Conservation (phyloP, 2,888 invertebrate species). For the Axea sp. region DNA sequence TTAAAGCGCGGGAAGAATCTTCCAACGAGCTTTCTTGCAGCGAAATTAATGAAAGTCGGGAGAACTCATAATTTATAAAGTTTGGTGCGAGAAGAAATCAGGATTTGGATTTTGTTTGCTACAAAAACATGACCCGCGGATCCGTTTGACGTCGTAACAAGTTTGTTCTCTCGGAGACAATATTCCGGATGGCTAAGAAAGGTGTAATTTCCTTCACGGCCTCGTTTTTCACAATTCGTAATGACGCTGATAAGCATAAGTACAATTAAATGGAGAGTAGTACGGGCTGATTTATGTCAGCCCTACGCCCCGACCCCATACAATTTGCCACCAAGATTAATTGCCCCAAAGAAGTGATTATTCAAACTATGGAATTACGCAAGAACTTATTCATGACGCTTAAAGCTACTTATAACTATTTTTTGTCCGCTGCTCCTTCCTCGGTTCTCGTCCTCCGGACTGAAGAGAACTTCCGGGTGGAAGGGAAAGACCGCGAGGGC, state of each 20-base stretch:
- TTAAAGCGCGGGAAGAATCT: too few relatives aligned
- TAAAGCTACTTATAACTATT: slow-evolving; percentile 26
- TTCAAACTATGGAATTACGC: slow-evolving; percentile 20
- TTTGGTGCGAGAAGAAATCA: too few relatives aligned
- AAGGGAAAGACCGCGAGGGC: background rate
- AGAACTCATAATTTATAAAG: slow-evolving; percentile 1
- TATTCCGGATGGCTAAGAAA: slow-evolving; percentile 38
- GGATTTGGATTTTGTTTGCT: too few relatives aligned
- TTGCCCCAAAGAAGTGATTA: slow-evolving; percentile 43
- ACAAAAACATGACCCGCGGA: slow-evolving; percentile 47
- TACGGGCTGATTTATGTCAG: slow-evolving; percentile 62
- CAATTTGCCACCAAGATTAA: slow-evolving; percentile 56
- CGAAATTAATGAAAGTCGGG: too few relatives aligned
- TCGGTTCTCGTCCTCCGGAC: too few relatives aligned
- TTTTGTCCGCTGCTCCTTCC: background rate
- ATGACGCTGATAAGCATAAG: slow-evolving; percentile 66
- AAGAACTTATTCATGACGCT: slow-evolving; percentile 39
- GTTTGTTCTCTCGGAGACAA: slow-evolving; percentile 35
- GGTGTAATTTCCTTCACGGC: slow-evolving; percentile 59
- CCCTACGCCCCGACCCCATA: slow-evolving; percentile 49
- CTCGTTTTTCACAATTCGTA: slow-evolving; percentile 55
- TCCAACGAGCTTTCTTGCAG: too few relatives aligned
- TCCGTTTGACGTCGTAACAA: slow-evolving; percentile 37
- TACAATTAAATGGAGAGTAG: slow-evolving; percentile 64
- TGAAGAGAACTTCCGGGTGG: too few relatives aligned